These are phyloP conservation scores for Meliscaeva auricollis DNA, from an alignment of 2,888 invertebrate species.

Conservation along the genomic window DNA sequence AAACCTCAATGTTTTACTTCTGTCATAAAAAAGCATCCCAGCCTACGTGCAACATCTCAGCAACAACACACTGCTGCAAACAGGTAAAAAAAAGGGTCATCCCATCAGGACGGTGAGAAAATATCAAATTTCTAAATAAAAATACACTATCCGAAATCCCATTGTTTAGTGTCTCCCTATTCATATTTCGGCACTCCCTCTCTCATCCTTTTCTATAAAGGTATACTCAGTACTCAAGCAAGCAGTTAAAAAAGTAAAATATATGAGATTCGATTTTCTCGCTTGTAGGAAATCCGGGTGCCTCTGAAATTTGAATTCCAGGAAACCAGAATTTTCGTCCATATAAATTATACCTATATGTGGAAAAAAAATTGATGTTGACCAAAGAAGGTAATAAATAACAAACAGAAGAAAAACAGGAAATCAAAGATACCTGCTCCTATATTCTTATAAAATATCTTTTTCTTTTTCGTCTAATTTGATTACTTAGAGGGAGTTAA, in stretches of 20 bases:
- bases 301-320: slow-evolving; percentile 36
- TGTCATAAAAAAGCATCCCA: slow-evolving; percentile 7
- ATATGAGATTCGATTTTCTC: slow-evolving; percentile 30
- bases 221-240: slow-evolving; percentile 28
- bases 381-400: slow-evolving; percentile 29
- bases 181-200: slow-evolving; percentile 44
- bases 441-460: neutral
- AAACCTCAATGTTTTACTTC: neutral
- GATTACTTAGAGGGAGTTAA: slow-evolving; percentile 11
- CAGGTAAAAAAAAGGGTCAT: slow-evolving; percentile 48
- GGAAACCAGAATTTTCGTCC: slow-evolving; percentile 46
- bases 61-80: neutral
- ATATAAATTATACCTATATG: slow-evolving; percentile 9
- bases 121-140: slow-evolving; percentile 47
- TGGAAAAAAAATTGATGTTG: slow-evolving; percentile 4
- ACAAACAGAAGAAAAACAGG: slow-evolving; percentile 25
- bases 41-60: slow-evolving; percentile 20
- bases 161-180: slow-evolving; percentile 25
- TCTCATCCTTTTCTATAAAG: slow-evolving; percentile 42
- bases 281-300: slow-evolving; percentile 36
- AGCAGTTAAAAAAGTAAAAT: slow-evolving; percentile 45
- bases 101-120: slow-evolving; percentile 49
- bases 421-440: slow-evolving; percentile 4
- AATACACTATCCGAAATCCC: slow-evolving; percentile 27
- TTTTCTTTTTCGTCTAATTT: slow-evolving; percentile 15